Conservation (phyloP, 53 echinoderm and acorn worm genomes). For the Antedon mediterranea region DNA sequence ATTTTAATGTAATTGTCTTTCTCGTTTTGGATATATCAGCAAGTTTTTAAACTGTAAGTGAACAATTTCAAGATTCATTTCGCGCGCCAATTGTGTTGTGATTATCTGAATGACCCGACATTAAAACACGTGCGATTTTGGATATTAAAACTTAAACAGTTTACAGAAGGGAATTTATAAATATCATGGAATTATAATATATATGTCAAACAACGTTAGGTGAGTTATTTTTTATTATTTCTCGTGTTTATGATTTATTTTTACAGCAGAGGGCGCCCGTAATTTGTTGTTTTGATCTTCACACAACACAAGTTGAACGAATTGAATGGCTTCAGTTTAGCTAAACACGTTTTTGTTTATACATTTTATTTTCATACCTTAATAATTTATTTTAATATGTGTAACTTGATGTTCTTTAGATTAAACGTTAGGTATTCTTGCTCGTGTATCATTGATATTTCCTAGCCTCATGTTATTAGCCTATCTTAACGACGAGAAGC, state of each 20-base stretch:
- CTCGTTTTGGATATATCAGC: not conserved
- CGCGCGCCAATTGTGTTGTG: constrained; percentile 84
- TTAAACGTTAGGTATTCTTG: no score
- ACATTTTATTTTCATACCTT: no score
- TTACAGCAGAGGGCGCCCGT: not conserved
- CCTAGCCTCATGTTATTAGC: no score
- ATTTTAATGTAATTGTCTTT: not conserved
- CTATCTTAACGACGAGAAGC: no score
- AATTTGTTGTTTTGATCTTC: not conserved
- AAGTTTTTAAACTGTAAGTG: constrained; percentile 10
- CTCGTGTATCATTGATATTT: no score
- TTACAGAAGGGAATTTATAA: not conserved
- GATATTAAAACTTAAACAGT: not conserved
- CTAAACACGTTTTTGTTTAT: no score
- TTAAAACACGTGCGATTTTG: not conserved
- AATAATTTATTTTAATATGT: no score
- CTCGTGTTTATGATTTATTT: not conserved
- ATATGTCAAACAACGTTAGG: not conserved
- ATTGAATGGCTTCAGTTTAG: no score
- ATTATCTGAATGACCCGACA: constrained; percentile 60
- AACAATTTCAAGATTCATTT: constrained; percentile 44
- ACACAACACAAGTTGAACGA: not conserved
- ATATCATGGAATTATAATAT: not conserved
- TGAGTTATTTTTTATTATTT: not conserved
- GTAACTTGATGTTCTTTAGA: no score